Base-by-base conservation (phyloP, 2,888 invertebrate genomes). In the Hydriomena furcata region DNA sequence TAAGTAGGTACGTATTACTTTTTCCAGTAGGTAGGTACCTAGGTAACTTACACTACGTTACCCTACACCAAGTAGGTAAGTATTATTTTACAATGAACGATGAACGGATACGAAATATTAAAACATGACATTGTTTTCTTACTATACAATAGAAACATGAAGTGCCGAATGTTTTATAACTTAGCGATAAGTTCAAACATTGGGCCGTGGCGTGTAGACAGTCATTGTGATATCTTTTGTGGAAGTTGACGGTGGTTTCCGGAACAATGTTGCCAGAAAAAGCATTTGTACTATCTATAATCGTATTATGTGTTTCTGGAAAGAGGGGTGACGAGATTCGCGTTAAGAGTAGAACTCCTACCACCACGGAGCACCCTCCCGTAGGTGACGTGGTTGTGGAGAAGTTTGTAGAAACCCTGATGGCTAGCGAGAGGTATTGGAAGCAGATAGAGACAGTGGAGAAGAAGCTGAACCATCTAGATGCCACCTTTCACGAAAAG, bases 341-440 rank as follows among this genome's bases (percentile, higher is more conserved):
- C 1, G 17, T 55, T 7, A 44, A 45, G 12, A 34, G 17, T 8
- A 44, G 44, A 6, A 31, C 20, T 2, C 46, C 54, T 1, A 65
- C 76, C 0, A 68, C 76, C 0, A 63, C 69, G 0, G 59, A 56
- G 1, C 42, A 55, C 2, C 52, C 58, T 5, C 53, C 54, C 0
- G 69, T 68, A 35, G 71, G 72, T 1, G 84, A 82, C 27, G 62
- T 63, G 1, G 74, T 82, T 0, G 78, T 84, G 0, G 87, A 87
- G 48, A 84, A 82, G 38, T 86, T 88, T 56, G 77, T 85, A 0
- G 83, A 87, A 40, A 84, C 80, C 0, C 63, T 89, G 7, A 73
- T 87, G 68, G 63, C 80, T 0, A 84, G 82, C 44, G 85, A 87
- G 48, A 76, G 67, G 53, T 86, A 86, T 56, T 64, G 86, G 25